Base-by-base conservation (phyloP, 2,888 invertebrate genomes). In the Sphecodes monilicornis region DNA sequence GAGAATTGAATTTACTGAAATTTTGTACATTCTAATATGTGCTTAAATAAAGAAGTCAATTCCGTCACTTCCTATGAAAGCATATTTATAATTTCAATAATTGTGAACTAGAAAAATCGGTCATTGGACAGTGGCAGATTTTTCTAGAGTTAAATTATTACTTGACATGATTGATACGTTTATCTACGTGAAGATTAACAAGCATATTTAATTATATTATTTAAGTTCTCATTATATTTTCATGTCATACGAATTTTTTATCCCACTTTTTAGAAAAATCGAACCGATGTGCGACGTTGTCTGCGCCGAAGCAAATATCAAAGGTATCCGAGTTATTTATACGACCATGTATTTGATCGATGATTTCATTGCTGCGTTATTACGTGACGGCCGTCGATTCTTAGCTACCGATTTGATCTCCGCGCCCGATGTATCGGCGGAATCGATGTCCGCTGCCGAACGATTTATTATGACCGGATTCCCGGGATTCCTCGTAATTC, bases 361-460 rank as follows among this genome's bases (percentile, higher is more conserved):
- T 83, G 83, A 76, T 76, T 76, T 83, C 82, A 76, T 76, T 68
- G 29, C 46, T 26, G 39, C 60, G 70, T 71, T 75, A 81, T 82
- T 75, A 82, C 43, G 29, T 10, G 50, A 10, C 22, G 22, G 50
- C 18, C 50, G 50, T 10, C 43, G 82, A 64, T 71, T 76, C 66
- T 46, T 70, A 66, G 41, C 64, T 82, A 36, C 16, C 64, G 54
- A 69, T 66, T 32, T 76, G 73, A 64, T 66, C 82, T 83, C 72
- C 57, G 29, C 39, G 8, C 5, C 16, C 60, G 82, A 70, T 81
- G 39, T 74, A 74, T 82, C 82, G 64, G 16, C 16, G 46, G 13
- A 43, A 57, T 50, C 73, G 68, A 80, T 57, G 50, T 29, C 26
- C 41, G 41, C 26, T 10, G 5, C 4, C 1, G 22, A 29, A 26